phyloP scores from a whole-genome alignment of 2,888 invertebrate species.

The Asteroscopus sphinx region DNA sequence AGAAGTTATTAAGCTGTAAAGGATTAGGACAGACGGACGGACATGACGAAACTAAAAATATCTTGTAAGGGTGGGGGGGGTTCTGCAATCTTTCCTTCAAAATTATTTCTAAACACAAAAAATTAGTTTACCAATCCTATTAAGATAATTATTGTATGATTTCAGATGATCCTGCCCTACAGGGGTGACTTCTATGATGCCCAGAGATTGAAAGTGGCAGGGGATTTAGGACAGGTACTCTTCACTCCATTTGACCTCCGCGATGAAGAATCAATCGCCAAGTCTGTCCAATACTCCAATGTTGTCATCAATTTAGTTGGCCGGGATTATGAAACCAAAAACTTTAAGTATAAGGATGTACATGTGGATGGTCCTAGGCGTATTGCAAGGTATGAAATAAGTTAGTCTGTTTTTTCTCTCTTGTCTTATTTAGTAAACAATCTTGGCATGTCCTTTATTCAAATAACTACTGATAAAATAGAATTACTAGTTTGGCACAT shows the following conservation, averaged over 20 bases:
- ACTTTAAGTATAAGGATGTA: conserved; percentile 96
- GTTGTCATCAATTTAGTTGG: conserved; percentile 99
- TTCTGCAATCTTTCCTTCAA: too few species aligned
- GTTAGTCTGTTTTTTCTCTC: too few species aligned
- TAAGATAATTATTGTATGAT: conserved; percentile 30
- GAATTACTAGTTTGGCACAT: too few species aligned
- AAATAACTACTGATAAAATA: too few species aligned
- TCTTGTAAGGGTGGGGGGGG: too few species aligned
- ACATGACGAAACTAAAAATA: too few species aligned
- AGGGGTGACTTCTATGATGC: conserved; percentile 96
- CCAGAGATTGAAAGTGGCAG: conserved; percentile 94
- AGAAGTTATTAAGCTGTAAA: too few species aligned
- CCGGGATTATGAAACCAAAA: conserved; percentile 97
- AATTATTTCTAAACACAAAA: too few species aligned
- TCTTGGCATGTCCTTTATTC: too few species aligned
- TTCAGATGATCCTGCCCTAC: conserved; percentile 97
- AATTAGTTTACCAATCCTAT: too few species aligned
- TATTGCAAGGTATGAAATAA: conserved; percentile 92
- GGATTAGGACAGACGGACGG: too few species aligned
- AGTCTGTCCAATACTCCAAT: conserved; percentile 97
- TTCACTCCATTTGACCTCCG: conserved; percentile 95
- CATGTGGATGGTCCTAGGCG: conserved; percentile 95
- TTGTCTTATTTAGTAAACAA: too few species aligned
- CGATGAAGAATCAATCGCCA: conserved; percentile 96
- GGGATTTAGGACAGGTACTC: conserved; percentile 98